Base-by-base conservation (phyloP, 2,888 invertebrate genomes). In the Bellardia pandia region DNA sequence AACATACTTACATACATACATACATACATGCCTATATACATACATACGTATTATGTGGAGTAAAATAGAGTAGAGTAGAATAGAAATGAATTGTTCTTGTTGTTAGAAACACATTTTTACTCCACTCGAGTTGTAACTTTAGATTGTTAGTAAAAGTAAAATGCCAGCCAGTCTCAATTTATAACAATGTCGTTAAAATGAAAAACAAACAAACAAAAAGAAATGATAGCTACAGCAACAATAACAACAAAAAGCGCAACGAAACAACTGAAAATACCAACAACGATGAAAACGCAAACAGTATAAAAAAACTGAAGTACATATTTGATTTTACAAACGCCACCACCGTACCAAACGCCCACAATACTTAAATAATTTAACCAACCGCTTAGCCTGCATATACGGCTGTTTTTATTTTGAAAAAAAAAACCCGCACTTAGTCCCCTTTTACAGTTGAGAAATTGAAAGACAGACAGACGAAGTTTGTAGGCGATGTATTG, bases 141-240 rank as follows among this genome's bases (percentile, higher is more conserved):
- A 56, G 62, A 23, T 83, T 77, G 69, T 77, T 71, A 13, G 69
- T 45, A 74, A 13, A 64, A 64, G 58, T 85, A 78, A 85, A 23
- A 82, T 87, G 85, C 85, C 87, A 81, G 60, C 85, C 87, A 81
- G 60, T 87, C 85, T 85, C 75, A 71, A 85, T 85, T 82, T 85
- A 85, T 85, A 78, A 87, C 85, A 78, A 85, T 78, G 75, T 85
- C 69, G 81, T 87, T 85, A 78, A 87, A 82, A 85, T 75, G 87
- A 87, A 75, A 85, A 82, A 81, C 42, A 87, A 85, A 74, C 69
- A 82, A 72, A 71, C 11, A 45, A 45, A 58, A 45, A 45, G 40
- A 78, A 72, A 78, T 62, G 13, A 60, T 3, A 37, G 13, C 42
- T 64, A 81, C 4, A 58, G 66, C 40, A 23, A 51, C 64, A 51